A percentile compares a stretch with the other conserved stretches of the same genome.
Evolutionary conservation across 2,888 invertebrate genomes (phyloP).

Genomic region (Drosophila cracens): DNA sequence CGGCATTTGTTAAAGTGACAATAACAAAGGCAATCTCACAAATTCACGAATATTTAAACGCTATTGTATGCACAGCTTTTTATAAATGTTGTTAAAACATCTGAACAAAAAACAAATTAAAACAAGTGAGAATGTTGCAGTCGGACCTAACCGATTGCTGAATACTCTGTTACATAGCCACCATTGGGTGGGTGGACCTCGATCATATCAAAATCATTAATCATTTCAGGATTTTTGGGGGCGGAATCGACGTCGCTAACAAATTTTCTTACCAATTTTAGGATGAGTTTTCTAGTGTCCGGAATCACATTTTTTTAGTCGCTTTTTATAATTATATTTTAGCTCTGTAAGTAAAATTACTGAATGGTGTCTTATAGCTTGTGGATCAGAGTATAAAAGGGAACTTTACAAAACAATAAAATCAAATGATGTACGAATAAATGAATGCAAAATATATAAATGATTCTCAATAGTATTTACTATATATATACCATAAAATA

Average conservation of each 20-base stretch:
- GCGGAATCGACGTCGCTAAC: background rate
- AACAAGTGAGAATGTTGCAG: background rate
- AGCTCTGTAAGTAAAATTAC: background rate
- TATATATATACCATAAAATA: background rate
- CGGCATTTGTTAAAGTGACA: conserved; percentile 43
- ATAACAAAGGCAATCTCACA: conserved; percentile 49
- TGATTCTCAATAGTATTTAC: conserved; percentile 2
- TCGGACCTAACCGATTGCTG: background rate
- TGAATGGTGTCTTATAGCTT: background rate
- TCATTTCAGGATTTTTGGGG: background rate
- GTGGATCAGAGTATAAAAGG: background rate
- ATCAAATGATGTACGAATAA: conserved; percentile 20
- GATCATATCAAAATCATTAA: background rate
- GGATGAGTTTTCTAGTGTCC: background rate
- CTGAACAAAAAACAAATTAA: conserved; percentile 1
- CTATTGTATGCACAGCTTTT: conserved; percentile 32
- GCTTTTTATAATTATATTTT: background rate
- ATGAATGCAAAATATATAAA: conserved; percentile 13
- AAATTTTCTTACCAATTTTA: background rate
- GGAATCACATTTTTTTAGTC: background rate
- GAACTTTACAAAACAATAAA: conserved; percentile 28
- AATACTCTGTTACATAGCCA: background rate
- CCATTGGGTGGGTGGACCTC: background rate
- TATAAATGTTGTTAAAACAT: conserved; percentile 38
- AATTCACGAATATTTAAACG: conserved; percentile 38